Conservation (phyloP, 2,888 invertebrate genomes). For the Megamerina dolium region DNA sequence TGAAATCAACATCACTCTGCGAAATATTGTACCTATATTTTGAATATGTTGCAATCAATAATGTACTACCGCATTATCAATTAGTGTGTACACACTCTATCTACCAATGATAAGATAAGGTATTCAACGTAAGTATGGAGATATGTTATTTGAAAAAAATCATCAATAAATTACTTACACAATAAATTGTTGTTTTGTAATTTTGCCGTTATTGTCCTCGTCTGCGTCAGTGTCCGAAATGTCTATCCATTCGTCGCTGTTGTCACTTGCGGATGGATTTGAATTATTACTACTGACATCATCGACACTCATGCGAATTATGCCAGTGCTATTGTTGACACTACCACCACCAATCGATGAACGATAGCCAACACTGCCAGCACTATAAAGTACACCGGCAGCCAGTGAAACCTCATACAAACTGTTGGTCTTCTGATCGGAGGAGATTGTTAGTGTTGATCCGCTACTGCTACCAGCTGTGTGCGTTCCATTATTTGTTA, state of each 20-base stretch:
- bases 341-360: slow-evolving; percentile 22
- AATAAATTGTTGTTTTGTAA: slow-evolving; percentile 38
- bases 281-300: slow-evolving; percentile 19
- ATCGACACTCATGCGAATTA: neutral
- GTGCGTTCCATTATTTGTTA: slow-evolving; percentile 11
- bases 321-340: slow-evolving; percentile 14
- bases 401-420: slow-evolving; percentile 44
- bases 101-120: too few relatives aligned
- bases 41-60: too few relatives aligned
- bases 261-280: slow-evolving; percentile 37
- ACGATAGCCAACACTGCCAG: slow-evolving; percentile 18
- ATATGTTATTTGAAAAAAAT: too few relatives aligned
- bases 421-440: slow-evolving; percentile 48
- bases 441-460: slow-evolving; percentile 45
- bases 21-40: too few relatives aligned
- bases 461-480: slow-evolving; percentile 39
- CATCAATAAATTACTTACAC: slow-evolving; percentile 46
- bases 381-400: slow-evolving; percentile 25
- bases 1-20: too few relatives aligned
- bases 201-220: slow-evolving; percentile 10
- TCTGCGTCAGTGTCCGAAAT: slow-evolving; percentile 38
- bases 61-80: too few relatives aligned
- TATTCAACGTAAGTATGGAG: too few relatives aligned
- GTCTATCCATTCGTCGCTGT: slow-evolving; percentile 49
- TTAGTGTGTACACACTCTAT: too few relatives aligned